phyloP scores from a whole-genome alignment of 2,888 invertebrate genomes.

The Drosophila mercatorum region DNA sequence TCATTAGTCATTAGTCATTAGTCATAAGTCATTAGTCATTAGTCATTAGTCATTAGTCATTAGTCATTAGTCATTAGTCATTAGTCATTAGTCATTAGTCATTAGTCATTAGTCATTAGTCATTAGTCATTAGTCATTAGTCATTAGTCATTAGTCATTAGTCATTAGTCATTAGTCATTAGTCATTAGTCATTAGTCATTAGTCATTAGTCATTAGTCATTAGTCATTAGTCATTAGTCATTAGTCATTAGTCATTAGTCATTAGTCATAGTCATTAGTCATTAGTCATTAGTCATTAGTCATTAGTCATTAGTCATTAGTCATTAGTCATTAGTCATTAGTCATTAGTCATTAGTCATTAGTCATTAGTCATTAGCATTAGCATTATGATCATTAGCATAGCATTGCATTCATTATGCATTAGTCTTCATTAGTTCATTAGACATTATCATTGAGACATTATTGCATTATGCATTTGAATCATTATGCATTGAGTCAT shows the following conservation, averaged over 20 bases:
- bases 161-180: background rate
- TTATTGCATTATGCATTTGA: no score
- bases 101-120: background rate
- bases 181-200: background rate
- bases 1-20: background rate
- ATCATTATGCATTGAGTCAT: no score
- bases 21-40: background rate
- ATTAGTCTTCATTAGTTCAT: no score
- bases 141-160: background rate
- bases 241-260: background rate
- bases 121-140: background rate
- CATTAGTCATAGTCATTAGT: background rate
- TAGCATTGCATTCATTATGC: no score
- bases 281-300: conserved; percentile 1
- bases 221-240: background rate
- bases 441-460: no score
- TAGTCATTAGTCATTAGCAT: no score
- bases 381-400: no score
- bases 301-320: background rate
- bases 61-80: background rate
- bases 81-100: background rate
- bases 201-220: background rate
- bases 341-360: background rate
- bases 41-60: background rate
- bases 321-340: background rate